phyloP scores from a whole-genome alignment of 2,113 vertebrate species.

The Hippocampus mohnikei region DNA sequence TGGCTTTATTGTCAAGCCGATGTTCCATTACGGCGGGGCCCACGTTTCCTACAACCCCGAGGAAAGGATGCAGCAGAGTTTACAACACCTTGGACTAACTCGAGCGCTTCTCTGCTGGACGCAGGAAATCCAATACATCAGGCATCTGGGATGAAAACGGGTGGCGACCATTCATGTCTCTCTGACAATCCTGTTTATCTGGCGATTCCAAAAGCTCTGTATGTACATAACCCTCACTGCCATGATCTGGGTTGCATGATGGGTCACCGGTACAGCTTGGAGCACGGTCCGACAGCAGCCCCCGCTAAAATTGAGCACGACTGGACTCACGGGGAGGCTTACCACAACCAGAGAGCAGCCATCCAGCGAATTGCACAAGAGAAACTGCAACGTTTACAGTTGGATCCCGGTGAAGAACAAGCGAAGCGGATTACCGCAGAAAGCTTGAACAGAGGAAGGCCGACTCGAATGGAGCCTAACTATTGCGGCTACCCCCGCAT shows the following conservation, averaged over 20 bases:
- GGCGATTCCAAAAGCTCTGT: conserved; percentile 82
- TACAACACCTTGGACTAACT: conserved; percentile 63
- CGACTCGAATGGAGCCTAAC: conserved; percentile 58
- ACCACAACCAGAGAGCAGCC: conserved; percentile 41
- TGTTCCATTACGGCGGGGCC: conserved; percentile 71
- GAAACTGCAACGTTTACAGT: conserved; percentile 38
- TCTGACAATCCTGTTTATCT: conserved; percentile 61
- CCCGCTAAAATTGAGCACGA: conserved; percentile 64
- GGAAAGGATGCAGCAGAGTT: conserved; percentile 58
- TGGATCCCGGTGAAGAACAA: conserved; percentile 41
- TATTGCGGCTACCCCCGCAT: conserved; percentile 58
- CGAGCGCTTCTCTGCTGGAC: conserved; percentile 47
- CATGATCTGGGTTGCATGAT: conserved; percentile 63
- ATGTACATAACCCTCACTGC: conserved; percentile 74
- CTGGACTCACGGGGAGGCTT: conserved; percentile 59
- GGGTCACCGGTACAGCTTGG: conserved; percentile 58
- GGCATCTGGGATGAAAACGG: conserved; percentile 36
- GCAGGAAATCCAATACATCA: conserved; percentile 58
- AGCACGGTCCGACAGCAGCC: conserved; percentile 52
- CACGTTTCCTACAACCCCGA: conserved; percentile 75
- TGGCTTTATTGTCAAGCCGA: conserved; percentile 50
- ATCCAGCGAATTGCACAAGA: conserved; percentile 53
- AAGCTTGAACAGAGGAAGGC: conserved; percentile 36
- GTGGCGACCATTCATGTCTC: conserved; percentile 27
- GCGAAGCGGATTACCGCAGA: conserved; percentile 60